phyloP scores from a whole-genome alignment of 2,113 vertebrate species.

The Tautogolabrus adspersus region DNA sequence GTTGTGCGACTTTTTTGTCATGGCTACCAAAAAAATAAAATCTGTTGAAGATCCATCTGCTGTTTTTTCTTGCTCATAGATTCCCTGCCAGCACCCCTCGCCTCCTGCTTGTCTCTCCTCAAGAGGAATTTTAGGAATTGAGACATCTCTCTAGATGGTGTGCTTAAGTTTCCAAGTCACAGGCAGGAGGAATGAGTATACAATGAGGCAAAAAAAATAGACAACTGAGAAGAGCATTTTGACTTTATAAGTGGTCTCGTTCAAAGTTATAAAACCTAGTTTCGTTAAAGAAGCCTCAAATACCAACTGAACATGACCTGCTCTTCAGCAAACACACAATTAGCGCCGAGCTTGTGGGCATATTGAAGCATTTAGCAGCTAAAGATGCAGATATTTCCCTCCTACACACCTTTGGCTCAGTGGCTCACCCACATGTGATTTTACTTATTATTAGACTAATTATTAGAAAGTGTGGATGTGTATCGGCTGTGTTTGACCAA shows the following conservation, averaged over 20 bases:
- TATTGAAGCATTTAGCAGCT: neutral
- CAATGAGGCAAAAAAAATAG: neutral
- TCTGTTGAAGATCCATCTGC: too few relatives aligned
- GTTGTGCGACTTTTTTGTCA: too few relatives aligned
- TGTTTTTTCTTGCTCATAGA: too few relatives aligned
- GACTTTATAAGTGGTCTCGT: neutral
- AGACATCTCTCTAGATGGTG: neutral
- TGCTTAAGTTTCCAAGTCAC: neutral
- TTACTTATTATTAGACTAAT: neutral
- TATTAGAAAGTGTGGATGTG: neutral
- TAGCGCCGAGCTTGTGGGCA: neutral
- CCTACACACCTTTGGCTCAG: too few relatives aligned
- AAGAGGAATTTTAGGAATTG: too few relatives aligned
- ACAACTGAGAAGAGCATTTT: neutral
- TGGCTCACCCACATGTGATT: neutral
- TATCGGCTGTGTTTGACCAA: neutral
- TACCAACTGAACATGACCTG: neutral
- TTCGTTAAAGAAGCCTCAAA: neutral
- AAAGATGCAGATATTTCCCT: neutral
- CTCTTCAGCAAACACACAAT: neutral
- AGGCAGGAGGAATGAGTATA: neutral
- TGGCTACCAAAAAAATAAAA: too few relatives aligned
- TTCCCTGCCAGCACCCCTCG: too few relatives aligned
- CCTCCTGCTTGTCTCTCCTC: neutral
- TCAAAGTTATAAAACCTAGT: neutral